phyloP scores from a whole-genome alignment of 2,888 invertebrate species.

The Mesochorus sp. region DNA sequence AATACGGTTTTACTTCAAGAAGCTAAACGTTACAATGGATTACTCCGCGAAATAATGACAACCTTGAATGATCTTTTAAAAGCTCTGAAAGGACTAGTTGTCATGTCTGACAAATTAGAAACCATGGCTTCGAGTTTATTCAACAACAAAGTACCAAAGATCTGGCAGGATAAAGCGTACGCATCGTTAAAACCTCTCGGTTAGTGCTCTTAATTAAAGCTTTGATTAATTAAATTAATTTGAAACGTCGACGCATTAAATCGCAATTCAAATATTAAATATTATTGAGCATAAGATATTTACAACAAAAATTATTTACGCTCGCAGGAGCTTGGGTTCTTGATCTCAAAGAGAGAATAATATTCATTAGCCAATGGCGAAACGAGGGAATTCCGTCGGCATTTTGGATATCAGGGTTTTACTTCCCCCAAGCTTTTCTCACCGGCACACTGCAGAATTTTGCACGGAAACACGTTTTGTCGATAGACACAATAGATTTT shows the following conservation, averaged over 20 bases:
- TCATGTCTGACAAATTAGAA: slow-evolving; percentile 90
- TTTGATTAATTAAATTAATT: not conserved
- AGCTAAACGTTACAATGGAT: slow-evolving; percentile 89
- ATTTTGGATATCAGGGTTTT: slow-evolving; percentile 94
- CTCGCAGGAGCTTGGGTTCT: slow-evolving; percentile 86
- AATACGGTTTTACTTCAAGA: slow-evolving; percentile 95
- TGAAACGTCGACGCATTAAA: too few species aligned
- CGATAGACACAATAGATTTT: slow-evolving; percentile 88
- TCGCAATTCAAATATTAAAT: too few species aligned
- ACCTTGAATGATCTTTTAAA: slow-evolving; percentile 86
- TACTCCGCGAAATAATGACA: slow-evolving; percentile 84
- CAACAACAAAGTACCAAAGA: slow-evolving; percentile 86
- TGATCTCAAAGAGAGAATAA: slow-evolving; percentile 86
- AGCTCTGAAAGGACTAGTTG: slow-evolving; percentile 90
- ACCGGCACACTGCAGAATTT: slow-evolving; percentile 93
- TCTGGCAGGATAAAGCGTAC: slow-evolving; percentile 88
- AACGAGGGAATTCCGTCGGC: slow-evolving; percentile 87
- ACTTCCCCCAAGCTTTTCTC: slow-evolving; percentile 93
- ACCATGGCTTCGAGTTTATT: slow-evolving; percentile 87
- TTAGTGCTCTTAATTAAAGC: slow-evolving; percentile 74
- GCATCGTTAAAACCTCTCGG: slow-evolving; percentile 89
- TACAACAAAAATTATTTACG: not conserved
- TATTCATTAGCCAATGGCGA: slow-evolving; percentile 87
- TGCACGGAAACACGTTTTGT: slow-evolving; percentile 89
- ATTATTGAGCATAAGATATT: too few species aligned